Evolutionary conservation across 2,797 vertebrate genomes (phyloP).

Genomic region (Ispidina lecontei): DNA sequence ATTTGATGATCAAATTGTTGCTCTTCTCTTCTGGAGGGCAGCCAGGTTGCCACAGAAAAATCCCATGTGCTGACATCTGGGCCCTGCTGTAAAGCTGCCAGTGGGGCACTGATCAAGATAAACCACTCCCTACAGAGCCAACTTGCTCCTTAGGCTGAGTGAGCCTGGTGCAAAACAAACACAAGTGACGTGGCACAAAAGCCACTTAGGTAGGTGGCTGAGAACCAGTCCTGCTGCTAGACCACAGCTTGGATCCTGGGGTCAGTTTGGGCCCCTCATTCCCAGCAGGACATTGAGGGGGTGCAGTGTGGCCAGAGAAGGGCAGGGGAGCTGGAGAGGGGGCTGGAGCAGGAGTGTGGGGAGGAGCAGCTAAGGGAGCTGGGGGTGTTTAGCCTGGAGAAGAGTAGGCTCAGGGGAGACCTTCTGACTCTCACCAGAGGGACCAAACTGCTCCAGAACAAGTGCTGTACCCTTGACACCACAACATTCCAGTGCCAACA

Average conservation of each 20-base stretch:
- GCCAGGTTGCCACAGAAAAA: not conserved
- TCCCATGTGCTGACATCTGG: not conserved
- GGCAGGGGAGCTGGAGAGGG: too few relatives aligned
- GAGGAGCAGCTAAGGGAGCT: too few relatives aligned
- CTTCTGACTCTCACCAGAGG: not conserved
- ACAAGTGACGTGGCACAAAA: not conserved
- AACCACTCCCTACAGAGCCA: not conserved
- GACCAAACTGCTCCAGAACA: not conserved
- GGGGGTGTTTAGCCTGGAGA: too few relatives aligned
- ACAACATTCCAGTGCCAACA: not conserved
- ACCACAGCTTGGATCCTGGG: too few relatives aligned
- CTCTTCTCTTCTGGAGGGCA: not conserved
- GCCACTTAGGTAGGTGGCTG: too few relatives aligned
- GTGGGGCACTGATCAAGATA: not conserved
- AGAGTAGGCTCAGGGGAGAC: too few relatives aligned
- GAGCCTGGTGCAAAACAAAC: not conserved
- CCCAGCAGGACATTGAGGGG: too few relatives aligned
- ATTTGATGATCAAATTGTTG: conserved; percentile 2
- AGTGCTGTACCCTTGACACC: not conserved
- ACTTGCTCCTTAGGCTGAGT: not conserved
- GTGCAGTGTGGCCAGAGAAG: too few relatives aligned
- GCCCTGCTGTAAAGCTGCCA: not conserved
- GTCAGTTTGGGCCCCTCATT: too few relatives aligned
- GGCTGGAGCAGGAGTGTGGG: too few relatives aligned
- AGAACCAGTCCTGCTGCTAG: too few relatives aligned